Conservation (phyloP, 2,797 vertebrate genomes). For the Galaxias olidus region DNA sequence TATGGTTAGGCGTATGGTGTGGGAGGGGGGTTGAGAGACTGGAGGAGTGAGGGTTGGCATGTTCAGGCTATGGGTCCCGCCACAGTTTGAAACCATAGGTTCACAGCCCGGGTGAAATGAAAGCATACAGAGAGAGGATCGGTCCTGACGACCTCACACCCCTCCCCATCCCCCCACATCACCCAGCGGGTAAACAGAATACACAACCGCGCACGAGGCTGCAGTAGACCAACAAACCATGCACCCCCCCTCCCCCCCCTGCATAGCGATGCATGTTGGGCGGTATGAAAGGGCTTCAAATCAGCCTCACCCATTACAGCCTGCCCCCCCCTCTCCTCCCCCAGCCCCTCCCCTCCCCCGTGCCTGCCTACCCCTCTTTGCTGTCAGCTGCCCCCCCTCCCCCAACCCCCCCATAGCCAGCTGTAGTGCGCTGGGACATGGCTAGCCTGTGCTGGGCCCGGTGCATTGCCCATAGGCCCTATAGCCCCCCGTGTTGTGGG, state of each 20-base stretch:
- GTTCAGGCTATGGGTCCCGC: too few relatives aligned
- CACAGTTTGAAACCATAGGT: too few relatives aligned
- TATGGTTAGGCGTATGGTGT: too few relatives aligned
- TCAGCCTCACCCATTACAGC: neutral
- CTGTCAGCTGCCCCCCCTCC: conserved; percentile 52
- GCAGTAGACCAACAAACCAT: neutral
- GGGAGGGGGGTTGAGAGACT: too few relatives aligned
- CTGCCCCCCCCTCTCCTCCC: neutral
- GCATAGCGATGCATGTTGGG: conserved; percentile 3
- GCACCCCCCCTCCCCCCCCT: too few relatives aligned
- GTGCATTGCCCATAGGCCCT: neutral
- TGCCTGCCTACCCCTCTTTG: conserved; percentile 10
- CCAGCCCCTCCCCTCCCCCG: neutral
- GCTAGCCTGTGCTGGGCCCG: conserved; percentile 29
- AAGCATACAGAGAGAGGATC: too few relatives aligned
- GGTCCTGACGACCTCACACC: too few relatives aligned
- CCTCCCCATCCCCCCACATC: neutral
- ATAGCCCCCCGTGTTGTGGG: too few relatives aligned
- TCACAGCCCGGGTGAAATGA: too few relatives aligned
- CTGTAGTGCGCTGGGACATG: conserved; percentile 43
- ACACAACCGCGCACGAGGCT: neutral
- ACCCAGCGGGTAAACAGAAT: neutral
- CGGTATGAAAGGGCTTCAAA: conserved; percentile 1
- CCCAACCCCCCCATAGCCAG: conserved; percentile 42
- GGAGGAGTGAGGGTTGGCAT: too few relatives aligned